A percentile compares a stretch with the other conserved stretches of the same genome.
These are phyloP conservation scores for Epizoanthus stellaris DNA, from an alignment of 92 coral and sea anemone species.

Conservation along the genomic window DNA sequence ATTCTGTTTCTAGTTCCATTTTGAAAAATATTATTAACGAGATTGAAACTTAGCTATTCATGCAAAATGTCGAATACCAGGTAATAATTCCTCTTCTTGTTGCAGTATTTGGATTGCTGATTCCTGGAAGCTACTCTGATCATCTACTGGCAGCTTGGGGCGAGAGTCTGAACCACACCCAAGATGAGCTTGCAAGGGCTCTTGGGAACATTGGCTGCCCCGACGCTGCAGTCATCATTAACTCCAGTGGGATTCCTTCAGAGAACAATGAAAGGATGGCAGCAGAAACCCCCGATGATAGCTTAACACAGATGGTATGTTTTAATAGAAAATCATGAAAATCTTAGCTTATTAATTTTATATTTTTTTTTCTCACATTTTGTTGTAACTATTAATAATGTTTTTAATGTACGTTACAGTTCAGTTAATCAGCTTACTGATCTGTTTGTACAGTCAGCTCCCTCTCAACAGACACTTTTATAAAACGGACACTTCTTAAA, in stretches of 20 bases:
- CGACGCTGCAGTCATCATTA: not conserved
- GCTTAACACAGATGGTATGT: not conserved
- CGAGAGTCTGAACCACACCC: slow-evolving; percentile 24
- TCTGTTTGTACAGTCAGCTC: no score
- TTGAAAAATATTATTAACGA: no score
- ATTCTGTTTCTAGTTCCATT: no score
- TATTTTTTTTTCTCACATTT: no score
- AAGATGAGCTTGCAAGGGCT: slow-evolving; percentile 17
- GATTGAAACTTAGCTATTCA: no score
- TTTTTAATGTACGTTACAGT: no score
- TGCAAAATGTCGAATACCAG: no score
- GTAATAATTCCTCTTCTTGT: not conserved
- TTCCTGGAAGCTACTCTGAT: slow-evolving; percentile 29
- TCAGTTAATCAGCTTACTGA: no score
- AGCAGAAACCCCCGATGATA: slow-evolving; percentile 3
- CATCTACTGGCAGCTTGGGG: slow-evolving; percentile 29
- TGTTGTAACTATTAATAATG: no score
- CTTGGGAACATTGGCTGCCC: not conserved
- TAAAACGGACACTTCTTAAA: no score
- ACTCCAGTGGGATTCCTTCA: slow-evolving; percentile 11
- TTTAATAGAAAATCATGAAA: not conserved
- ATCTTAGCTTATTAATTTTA: no score
- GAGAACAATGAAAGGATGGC: slow-evolving; percentile 30
- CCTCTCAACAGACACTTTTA: no score
- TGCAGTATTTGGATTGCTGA: slow-evolving; percentile 14